phyloP scores from a whole-genome alignment of 2,797 vertebrate species.

The Pseudomugil gertrudae region DNA sequence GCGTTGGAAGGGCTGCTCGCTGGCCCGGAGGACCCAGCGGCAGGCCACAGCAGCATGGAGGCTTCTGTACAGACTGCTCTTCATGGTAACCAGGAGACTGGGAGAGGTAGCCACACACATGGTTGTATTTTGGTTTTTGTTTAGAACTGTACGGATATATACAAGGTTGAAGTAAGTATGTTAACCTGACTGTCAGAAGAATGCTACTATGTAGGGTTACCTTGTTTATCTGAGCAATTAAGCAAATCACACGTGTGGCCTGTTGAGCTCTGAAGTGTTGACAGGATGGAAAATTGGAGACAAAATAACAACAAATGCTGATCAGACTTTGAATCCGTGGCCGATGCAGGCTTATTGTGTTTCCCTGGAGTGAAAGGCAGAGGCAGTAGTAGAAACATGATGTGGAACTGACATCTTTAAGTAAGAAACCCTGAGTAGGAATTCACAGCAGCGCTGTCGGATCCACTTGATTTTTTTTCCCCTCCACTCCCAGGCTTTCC shows the following conservation, averaged over 20 bases:
- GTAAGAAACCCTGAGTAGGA: constrained; percentile 45
- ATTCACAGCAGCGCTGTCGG: constrained; percentile 47
- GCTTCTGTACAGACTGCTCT: constrained; percentile 82
- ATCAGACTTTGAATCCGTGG: neutral
- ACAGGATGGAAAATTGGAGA: constrained; percentile 10
- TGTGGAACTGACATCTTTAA: constrained; percentile 58
- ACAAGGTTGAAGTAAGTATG: constrained; percentile 4
- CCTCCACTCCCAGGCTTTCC: constrained; percentile 32
- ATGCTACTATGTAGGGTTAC: neutral
- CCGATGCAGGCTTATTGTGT: constrained; percentile 25
- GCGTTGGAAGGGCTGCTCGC: constrained; percentile 80
- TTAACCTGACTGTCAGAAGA: constrained; percentile 1
- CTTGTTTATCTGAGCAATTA: neutral
- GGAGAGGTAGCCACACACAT: constrained; percentile 12
- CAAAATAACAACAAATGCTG: constrained; percentile 18
- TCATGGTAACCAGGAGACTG: constrained; percentile 77
- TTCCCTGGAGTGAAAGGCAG: constrained; percentile 38
- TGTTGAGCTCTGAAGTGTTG: neutral
- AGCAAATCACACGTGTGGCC: neutral
- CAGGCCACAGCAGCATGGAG: constrained; percentile 81
- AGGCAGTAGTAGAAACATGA: constrained; percentile 38
- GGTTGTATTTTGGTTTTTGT: neutral
- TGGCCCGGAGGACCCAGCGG: constrained; percentile 80
- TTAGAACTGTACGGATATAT: neutral
- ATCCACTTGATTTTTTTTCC: constrained; percentile 30